Conservation (phyloP, 2,888 invertebrate genomes). For the Drosophila emarginata region DNA sequence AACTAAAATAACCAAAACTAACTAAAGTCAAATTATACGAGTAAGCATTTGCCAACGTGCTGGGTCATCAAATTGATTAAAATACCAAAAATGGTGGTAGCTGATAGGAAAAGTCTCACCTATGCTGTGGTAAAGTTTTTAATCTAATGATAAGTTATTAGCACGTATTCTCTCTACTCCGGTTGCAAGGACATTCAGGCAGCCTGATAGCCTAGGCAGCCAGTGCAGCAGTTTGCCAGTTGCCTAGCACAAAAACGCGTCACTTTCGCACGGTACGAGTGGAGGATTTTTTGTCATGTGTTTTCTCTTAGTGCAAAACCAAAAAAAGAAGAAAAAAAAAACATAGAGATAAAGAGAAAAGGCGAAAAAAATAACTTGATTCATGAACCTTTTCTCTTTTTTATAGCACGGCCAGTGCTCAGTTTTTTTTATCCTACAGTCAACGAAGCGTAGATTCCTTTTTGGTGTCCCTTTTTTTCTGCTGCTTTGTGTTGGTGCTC, state of each 20-base stretch:
- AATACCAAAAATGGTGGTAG: constrained; percentile 36
- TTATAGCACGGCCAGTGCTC: constrained; percentile 29
- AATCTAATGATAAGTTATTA: constrained; percentile 66
- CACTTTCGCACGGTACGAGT: background rate
- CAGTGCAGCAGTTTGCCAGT: background rate
- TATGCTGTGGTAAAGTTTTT: constrained; percentile 51
- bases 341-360: background rate
- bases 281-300: constrained; percentile 2
- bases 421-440: constrained; percentile 34
- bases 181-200: background rate
- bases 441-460: constrained; percentile 57
- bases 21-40: background rate
- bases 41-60: background rate
- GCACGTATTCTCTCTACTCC: constrained; percentile 31
- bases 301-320: background rate
- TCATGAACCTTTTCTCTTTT: constrained; percentile 50
- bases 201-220: background rate
- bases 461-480: constrained; percentile 28
- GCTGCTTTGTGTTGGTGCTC: constrained; percentile 12
- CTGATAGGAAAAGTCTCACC: constrained; percentile 3
- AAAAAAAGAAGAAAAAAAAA: background rate
- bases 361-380: constrained; percentile 52
- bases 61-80: constrained; percentile 36
- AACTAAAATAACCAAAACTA: no score
- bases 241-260: constrained; percentile 1